Evolutionary conservation across 2,113 vertebrate genomes (phyloP).

Genomic region (Onychostruthus taczanowskii): DNA sequence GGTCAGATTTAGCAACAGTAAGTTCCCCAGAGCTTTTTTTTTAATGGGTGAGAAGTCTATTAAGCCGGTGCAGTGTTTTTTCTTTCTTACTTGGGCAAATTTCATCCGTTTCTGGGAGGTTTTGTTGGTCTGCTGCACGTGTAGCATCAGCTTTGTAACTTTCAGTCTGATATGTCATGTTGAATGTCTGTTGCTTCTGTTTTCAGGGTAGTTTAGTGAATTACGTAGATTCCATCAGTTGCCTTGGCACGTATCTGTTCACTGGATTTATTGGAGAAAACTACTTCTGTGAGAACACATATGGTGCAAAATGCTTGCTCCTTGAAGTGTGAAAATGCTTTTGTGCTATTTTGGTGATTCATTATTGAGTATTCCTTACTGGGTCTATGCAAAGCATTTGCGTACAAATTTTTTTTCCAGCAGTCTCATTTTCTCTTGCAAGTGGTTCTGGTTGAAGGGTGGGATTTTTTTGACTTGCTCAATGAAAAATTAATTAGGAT

Average conservation of each 20-base stretch:
- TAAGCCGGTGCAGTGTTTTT: rapidly evolving
- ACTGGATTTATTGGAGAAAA: neutral
- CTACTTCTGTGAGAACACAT: rapidly evolving
- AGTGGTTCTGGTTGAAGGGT: neutral
- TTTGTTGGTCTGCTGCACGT: rapidly evolving
- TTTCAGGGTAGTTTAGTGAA: neutral
- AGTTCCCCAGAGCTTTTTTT: neutral
- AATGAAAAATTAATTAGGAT: neutral
- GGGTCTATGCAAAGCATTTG: neutral
- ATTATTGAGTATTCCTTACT: too few relatives aligned
- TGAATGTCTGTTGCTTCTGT: rapidly evolving
- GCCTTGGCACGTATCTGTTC: rapidly evolving
- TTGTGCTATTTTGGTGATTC: neutral
- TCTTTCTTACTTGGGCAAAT: rapidly evolving
- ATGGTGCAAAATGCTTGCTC: neutral
- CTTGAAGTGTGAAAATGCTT: neutral
- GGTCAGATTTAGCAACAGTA: rapidly evolving
- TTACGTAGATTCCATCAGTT: rapidly evolving
- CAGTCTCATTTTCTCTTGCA: neutral
- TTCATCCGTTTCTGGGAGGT: neutral
- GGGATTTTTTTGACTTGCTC: neutral
- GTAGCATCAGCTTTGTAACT: rapidly evolving
- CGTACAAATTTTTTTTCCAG: rapidly evolving
- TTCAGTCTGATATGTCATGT: rapidly evolving
- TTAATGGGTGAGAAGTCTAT: rapidly evolving